A percentile compares a stretch with the other conserved stretches of the same genome.
Evolutionary conservation across 2,888 invertebrate genomes (phyloP).

Genomic region (Polydrusus pterygomalis): DNA sequence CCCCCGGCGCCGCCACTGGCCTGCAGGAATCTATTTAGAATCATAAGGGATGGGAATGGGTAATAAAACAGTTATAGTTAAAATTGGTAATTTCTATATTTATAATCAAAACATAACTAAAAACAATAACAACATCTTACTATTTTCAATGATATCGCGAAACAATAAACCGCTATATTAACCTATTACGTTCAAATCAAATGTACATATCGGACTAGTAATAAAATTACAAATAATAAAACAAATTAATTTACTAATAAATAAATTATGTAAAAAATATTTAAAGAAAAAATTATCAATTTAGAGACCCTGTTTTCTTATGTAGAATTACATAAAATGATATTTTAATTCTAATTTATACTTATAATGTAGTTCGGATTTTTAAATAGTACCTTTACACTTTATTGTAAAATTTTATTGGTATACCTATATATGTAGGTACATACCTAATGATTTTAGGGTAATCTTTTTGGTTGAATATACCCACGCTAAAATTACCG

Average conservation of each 20-base stretch:
- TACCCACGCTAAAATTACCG: too few species aligned
- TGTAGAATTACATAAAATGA: conserved; percentile 33
- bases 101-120: conserved; percentile 23
- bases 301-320: conserved; percentile 30
- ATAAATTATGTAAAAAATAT: conserved; percentile 11
- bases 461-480: too few species aligned
- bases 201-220: conserved; percentile 32
- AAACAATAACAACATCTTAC: conserved; percentile 28
- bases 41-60: not conserved
- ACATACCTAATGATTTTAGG: too few species aligned
- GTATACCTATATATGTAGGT: too few species aligned
- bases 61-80: not conserved
- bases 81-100: conserved; percentile 27
- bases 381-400: conserved; percentile 13
- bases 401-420: conserved; percentile 3
- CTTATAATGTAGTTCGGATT: conserved; percentile 8
- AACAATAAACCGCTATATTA: conserved; percentile 30
- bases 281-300: conserved; percentile 1
- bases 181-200: conserved; percentile 22
- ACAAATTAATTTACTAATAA: conserved; percentile 18
- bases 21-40: too few species aligned
- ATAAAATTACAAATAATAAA: conserved; percentile 15
- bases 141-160: conserved; percentile 28
- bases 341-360: conserved; percentile 29
- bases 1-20: too few species aligned